Base-by-base conservation (phyloP, 2,888 invertebrate genomes). In the Brachypterus glaber region DNA sequence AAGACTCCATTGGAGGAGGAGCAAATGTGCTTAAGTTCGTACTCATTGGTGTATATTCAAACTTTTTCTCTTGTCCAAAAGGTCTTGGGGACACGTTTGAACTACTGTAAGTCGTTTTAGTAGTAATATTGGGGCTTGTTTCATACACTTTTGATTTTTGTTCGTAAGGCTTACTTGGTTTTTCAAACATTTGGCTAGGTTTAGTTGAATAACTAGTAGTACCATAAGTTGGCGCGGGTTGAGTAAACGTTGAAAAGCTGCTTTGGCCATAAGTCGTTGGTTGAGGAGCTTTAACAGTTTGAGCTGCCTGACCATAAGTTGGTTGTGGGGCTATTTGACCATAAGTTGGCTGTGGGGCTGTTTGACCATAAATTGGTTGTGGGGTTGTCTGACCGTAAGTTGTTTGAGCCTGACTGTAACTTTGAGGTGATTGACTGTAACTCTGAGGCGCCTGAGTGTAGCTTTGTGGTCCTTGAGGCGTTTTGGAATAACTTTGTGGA, bases 221-320 rank as follows among this genome's bases (percentile, higher is more conserved):
- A 25, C 41, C 39, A 27, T 33, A 30, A 12, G 39, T 30, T 25
- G 34, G 27, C 18, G 39, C 34, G 13, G 37, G 21, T 21, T 35
- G 33, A 11, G 41, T 40, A 17, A 42, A 24, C 4, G 45, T 40
- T 13, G 44, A 32, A 9, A 42, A 35, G 32, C 21, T 38, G 15
- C 38, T 42, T 2, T 33, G 40, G 18, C 35, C 38, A 24, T 39
- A 12, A 14, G 3, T 16, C 18, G 38, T 29, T 1, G 36, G 39
- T 4, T 32, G 35, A 17, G 49, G 40, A 14, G 47, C 33, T 40
- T n/a, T n/a, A n/a, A 53, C 55, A 47, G 48, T 54, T 7, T 55
- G 54, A 17, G 54, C 49, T 37, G 49, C 51, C 40, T 50, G 51
- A n/a, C n/a, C n/a, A n/a, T n/a, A n/a, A n/a, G n/a, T n/a, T n/a